phyloP scores from a whole-genome alignment of 2,113 vertebrate genomes.

The Gnathonemus longibarbis region DNA sequence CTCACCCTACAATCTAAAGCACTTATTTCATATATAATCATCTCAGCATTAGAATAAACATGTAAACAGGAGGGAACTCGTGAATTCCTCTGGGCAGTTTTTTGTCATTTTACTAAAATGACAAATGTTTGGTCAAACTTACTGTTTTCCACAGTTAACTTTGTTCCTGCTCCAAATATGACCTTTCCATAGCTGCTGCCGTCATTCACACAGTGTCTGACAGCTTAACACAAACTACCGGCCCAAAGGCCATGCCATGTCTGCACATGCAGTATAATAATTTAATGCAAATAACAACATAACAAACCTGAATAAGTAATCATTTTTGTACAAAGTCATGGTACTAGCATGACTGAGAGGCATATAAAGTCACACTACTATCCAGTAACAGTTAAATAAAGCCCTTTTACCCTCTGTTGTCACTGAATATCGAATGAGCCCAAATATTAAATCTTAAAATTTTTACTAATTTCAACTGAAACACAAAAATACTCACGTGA shows the following conservation, averaged over 20 bases:
- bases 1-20: background rate
- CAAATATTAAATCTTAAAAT: background rate
- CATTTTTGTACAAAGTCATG: background rate
- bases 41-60: background rate
- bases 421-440: background rate
- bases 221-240: background rate
- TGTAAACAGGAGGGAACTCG: background rate
- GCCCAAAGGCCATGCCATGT: background rate
- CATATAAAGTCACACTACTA: background rate
- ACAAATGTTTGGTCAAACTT: background rate
- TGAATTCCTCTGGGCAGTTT: background rate
- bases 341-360: background rate
- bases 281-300: background rate
- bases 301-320: background rate
- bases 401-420: background rate
- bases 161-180: conserved; percentile 13
- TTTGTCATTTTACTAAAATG: background rate
- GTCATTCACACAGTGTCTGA: background rate
- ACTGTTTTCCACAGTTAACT: conserved; percentile 12
- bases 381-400: background rate
- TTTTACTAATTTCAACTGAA: background rate
- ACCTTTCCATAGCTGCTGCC: background rate
- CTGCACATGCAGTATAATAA: background rate
- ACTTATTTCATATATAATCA: background rate
- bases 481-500: conserved; percentile 5